Percentiles rank a stretch among this genome's conserved stretches.
These are phyloP conservation scores for Petaurus breviceps DNA, from an alignment of 2,113 vertebrate genomes.

Conservation along the genomic window DNA sequence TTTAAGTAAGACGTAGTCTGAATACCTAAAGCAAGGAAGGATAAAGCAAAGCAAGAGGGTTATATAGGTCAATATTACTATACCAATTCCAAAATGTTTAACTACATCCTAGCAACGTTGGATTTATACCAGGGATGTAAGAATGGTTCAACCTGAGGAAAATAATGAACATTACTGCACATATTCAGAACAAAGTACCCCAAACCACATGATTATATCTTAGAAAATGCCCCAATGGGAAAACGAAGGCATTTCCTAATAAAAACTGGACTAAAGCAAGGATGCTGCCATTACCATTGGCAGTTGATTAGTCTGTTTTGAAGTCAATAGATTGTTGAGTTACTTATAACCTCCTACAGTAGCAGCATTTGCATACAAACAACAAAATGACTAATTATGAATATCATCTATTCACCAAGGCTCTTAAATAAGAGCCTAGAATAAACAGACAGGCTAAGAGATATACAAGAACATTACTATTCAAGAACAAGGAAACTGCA, in stretches of 20 bases:
- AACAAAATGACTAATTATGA: slow-evolving; percentile 23
- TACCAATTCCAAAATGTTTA: not conserved
- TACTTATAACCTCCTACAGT: slow-evolving; percentile 21
- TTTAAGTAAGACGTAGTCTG: not conserved
- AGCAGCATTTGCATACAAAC: slow-evolving; percentile 13
- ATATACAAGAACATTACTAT: not conserved
- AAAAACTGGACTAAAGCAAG: not conserved
- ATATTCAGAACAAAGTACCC: not conserved
- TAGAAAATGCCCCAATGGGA: not conserved
- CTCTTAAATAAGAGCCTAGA: not conserved
- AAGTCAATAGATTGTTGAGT: slow-evolving; percentile 38
- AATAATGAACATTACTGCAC: not conserved
- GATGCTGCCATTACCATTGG: not conserved
- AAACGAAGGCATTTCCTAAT: not conserved
- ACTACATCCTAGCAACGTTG: not conserved
- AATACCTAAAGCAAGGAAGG: not conserved
- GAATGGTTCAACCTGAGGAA: not conserved
- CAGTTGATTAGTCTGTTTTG: not conserved
- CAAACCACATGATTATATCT: not conserved
- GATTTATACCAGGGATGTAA: not conserved
- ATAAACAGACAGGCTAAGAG: not conserved
- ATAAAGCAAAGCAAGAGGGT: not conserved
- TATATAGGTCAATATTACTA: not conserved
- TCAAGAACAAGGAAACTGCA: slow-evolving; percentile 11
- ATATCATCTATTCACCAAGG: slow-evolving; percentile 30